Evolutionary conservation across 2,888 invertebrate species (phyloP).

Genomic region (Catocala fraxini): DNA sequence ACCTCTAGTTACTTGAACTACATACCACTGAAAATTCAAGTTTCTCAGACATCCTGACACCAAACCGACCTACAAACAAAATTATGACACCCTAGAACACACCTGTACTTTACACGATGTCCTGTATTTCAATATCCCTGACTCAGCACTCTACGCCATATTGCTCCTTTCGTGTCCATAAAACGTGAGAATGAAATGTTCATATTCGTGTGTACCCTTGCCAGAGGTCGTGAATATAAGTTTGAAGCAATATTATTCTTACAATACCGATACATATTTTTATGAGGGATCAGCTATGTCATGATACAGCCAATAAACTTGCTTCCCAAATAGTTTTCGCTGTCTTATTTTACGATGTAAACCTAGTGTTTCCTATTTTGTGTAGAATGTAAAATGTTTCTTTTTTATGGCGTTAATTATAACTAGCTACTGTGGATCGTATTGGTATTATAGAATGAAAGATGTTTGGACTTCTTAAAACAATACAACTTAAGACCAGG

Average conservation of each 20-base stretch:
- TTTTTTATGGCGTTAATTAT: constrained; percentile 4
- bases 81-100: constrained; percentile 58
- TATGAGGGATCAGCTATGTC: constrained; percentile 82
- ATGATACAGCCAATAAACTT: constrained; percentile 82
- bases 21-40: constrained; percentile 39
- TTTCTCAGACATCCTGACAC: constrained; percentile 47
- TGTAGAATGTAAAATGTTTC: constrained; percentile 18
- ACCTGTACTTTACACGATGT: constrained; percentile 69
- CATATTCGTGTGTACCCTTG: constrained; percentile 63
- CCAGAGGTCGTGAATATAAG: constrained; percentile 57
- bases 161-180: constrained; percentile 59
- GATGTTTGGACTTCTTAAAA: too few relatives aligned
- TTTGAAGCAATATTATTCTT: constrained; percentile 71
- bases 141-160: constrained; percentile 66
- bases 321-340: constrained; percentile 78
- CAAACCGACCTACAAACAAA: constrained; percentile 55
- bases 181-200: constrained; percentile 66
- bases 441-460: background rate
- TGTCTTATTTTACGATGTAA: constrained; percentile 77
- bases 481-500: too few relatives aligned
- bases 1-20: constrained; percentile 48
- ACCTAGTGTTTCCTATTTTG: constrained; percentile 67
- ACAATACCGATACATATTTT: constrained; percentile 83
- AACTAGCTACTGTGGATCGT: background rate
- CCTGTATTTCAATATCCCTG: constrained; percentile 63